Percentiles rank a stretch among this genome's conserved stretches.
phyloP scores from a whole-genome alignment of 64 coral and sea anemone species.

The Actinia equina region DNA sequence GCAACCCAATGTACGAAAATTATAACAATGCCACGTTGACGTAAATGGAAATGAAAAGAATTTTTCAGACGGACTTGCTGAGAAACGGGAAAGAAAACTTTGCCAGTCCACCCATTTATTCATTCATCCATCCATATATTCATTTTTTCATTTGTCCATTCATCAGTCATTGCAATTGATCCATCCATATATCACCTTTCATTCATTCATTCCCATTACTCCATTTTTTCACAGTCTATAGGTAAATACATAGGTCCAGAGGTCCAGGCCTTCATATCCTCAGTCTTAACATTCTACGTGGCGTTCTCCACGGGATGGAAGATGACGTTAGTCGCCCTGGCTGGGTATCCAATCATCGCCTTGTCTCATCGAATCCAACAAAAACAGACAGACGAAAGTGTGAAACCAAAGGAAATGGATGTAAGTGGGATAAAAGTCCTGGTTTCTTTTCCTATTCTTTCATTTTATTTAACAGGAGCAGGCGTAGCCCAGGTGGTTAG shows the following conservation, averaged over 20 bases:
- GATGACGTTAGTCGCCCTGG: constrained; percentile 88
- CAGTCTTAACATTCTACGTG: constrained; percentile 61
- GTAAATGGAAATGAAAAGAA: no score
- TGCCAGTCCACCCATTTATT: no score
- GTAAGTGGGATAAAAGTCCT: not conserved
- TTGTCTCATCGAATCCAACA: constrained; percentile 73
- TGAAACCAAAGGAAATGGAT: constrained; percentile 38
- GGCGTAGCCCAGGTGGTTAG: no score
- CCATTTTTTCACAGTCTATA: constrained; percentile 45
- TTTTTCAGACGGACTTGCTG: no score
- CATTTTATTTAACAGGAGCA: no score
- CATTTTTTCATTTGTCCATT: no score
- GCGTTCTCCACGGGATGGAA: constrained; percentile 91
- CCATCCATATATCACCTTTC: no score
- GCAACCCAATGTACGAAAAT: not conserved
- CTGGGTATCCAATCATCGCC: constrained; percentile 78
- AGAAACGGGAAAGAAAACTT: no score
- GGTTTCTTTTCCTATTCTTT: not conserved
- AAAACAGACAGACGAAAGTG: constrained; percentile 55
- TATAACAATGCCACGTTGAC: not conserved
- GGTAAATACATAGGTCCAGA: constrained; percentile 59
- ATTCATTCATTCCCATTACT: no score
- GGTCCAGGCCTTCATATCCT: constrained; percentile 76
- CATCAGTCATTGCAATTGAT: no score
- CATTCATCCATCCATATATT: no score